A percentile compares a stretch with the other conserved stretches of the same genome.
Conservation (phyloP, 2,888 invertebrate species). For the Noctua janthina region DNA sequence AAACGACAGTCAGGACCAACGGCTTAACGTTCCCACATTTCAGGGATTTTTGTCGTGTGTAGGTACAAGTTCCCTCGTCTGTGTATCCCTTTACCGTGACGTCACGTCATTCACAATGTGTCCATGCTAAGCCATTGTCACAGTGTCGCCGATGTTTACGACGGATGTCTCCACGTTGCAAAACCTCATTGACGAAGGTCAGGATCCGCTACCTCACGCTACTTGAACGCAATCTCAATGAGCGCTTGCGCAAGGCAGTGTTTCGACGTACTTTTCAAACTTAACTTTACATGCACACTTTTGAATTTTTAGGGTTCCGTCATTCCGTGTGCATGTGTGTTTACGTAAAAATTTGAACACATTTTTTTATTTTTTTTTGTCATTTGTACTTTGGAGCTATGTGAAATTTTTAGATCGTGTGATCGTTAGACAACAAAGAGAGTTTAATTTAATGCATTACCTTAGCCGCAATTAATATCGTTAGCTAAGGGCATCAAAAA, state of each 20-base stretch:
- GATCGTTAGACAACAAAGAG: background rate
- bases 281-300: constrained; percentile 15
- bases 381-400: background rate
- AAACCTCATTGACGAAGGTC: constrained; percentile 65
- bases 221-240: constrained; percentile 69
- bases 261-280: constrained; percentile 51
- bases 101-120: constrained; percentile 24
- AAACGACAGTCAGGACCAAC: background rate
- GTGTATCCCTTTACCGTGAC: constrained; percentile 6
- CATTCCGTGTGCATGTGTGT: background rate
- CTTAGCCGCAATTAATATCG: background rate
- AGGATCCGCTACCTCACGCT: constrained; percentile 57
- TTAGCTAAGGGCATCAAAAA: background rate
- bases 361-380: background rate
- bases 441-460: constrained; percentile 2
- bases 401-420: background rate
- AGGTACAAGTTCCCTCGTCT: background rate
- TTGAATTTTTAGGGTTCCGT: constrained; percentile 34
- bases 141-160: constrained; percentile 29
- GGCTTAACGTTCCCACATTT: background rate
- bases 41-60: background rate
- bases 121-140: constrained; percentile 41
- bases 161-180: constrained; percentile 48
- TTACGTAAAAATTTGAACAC: background rate
- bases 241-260: constrained; percentile 64